Evolutionary conservation across 2,113 vertebrate species (phyloP), one percentile per base, ranked within the genome.

Genomic region (Microtus montanus): DNA sequence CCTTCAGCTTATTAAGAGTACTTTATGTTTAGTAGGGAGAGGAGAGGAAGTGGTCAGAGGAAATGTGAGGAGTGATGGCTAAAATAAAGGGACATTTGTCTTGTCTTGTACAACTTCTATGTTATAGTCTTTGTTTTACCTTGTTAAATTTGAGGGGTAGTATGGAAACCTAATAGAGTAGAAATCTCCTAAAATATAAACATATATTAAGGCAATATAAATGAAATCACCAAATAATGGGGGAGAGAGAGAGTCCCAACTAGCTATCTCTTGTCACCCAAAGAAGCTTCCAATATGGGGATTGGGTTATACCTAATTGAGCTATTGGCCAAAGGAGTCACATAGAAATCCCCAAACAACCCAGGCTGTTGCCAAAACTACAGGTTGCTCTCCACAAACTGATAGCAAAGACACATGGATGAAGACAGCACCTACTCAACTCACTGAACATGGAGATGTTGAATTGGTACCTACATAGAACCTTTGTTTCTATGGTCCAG

Each of bases 1-100:
- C 89, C 77, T 95, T 93, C 95, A 97, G 97, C 95, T 97, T 77
- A 87, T 95, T 63, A 91, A 97, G 0, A 97, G 97, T 97, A 96
- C 71, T 90, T 95, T 5, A 6, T 38, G 35, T 91, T 97, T 96
- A 90, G 82, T 61, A 22, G 22, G 12, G 11, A 61, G 6, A 28
- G 52, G 5, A n/a, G 35, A 61, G 49, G 20, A 33, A 12, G 35
- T 61, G 1, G 35, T 38, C 3, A 6, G 54, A 82, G 52, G 22
- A 61, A 82, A 82, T 61, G 38, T 58, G 79, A 20, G 19, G 13
- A 61, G 6, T 61, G n/a, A 61, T 26, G 13, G 35, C 20, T n/a
- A 82, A 82, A 38, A 82, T 19, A 61, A 82, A n/a, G 79, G 19
- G 38, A 41, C 38, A 41, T 41, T 41, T 41, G 38, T 41, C 38